Base-by-base conservation (phyloP, 1,140 invertebrate genomes). In the Panagrolaimus sp. region DNA sequence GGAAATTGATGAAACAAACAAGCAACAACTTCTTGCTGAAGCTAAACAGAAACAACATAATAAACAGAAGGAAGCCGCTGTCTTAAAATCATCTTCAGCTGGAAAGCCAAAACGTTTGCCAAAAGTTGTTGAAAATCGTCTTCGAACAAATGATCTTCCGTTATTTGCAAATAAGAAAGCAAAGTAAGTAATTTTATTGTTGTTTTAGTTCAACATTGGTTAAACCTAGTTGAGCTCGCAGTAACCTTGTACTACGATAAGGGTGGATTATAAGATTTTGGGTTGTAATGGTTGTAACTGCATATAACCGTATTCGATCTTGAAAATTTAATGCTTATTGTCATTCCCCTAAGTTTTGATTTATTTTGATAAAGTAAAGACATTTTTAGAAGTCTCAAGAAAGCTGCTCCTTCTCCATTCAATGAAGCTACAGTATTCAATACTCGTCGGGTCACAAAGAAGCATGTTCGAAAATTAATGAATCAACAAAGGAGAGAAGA, bases 111-210 rank as follows among this genome's bases (percentile, higher is more conserved):
- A 58, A 28, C 52, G 52, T 1, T n/a, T n/a, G 1, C 52, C 21
- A 17, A 58, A 58, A 28, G 28, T 58, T 14, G 52, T 58, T 1
- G 52, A 58, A 58, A 28, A 28, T 21, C 52, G 52, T 58, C 21
- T 58, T 10, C 52, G 52, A 21, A 58, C 52, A 12, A 58, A 58
- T 58, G 52, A 58, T 58, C 28, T 58, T 21, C 52, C 52, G 0
- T 14, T 58, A 28, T 21, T 21, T 17, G 52, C 28, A 21, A 58
- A 58, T 21, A 14, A 26, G 21, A 58, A 58, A 58, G 52, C 52
- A 21, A 58, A 58, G 52, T 52, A 15, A 15, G 48, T 52, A n/a
- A n/a, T 38, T 38, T 4, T 38, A 38, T 38, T 38, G n/a, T n/a
- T n/a, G n/a, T n/a, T n/a, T n/a, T n/a, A n/a, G n/a, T n/a, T n/a